phyloP scores from a whole-genome alignment of 2,113 vertebrate genomes.

The Sylvietta virens region DNA sequence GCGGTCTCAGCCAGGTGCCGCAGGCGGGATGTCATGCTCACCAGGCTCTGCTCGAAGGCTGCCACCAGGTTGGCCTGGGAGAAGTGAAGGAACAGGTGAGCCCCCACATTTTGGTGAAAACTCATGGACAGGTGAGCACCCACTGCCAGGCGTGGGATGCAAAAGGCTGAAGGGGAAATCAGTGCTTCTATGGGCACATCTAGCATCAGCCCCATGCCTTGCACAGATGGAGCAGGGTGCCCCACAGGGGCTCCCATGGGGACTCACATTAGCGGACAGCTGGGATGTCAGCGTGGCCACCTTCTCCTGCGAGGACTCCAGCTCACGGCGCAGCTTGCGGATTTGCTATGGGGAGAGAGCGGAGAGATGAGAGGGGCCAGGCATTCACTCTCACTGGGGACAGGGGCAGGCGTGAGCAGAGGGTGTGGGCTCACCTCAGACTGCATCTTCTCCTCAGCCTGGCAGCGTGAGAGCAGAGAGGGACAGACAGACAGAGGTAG shows the following conservation, averaged over 20 bases:
- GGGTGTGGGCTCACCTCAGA: constrained; percentile 81
- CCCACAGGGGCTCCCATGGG: fast-evolving
- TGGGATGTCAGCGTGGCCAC: constrained; percentile 90
- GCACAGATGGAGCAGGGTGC: fast-evolving
- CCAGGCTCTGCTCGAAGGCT: constrained; percentile 92
- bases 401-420: neutral
- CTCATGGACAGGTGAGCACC: fast-evolving
- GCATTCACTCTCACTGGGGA: neutral
- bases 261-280: constrained; percentile 89
- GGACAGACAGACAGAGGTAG: constrained; percentile 73
- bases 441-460: constrained; percentile 98
- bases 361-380: neutral
- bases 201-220: fast-evolving
- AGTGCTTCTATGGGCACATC: neutral
- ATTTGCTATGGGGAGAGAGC: constrained; percentile 82
- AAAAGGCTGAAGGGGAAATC: neutral
- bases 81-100: neutral
- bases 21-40: constrained; percentile 90
- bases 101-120: neutral
- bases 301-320: constrained; percentile 96
- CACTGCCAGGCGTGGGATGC: too few relatives aligned
- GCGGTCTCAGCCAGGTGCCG: constrained; percentile 86
- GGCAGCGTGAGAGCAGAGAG: constrained; percentile 65
- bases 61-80: constrained; percentile 92
- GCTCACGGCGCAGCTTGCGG: constrained; percentile 88